Evolutionary conservation across 2,797 vertebrate genomes (phyloP).

Genomic region (Propithecus perrieri): DNA sequence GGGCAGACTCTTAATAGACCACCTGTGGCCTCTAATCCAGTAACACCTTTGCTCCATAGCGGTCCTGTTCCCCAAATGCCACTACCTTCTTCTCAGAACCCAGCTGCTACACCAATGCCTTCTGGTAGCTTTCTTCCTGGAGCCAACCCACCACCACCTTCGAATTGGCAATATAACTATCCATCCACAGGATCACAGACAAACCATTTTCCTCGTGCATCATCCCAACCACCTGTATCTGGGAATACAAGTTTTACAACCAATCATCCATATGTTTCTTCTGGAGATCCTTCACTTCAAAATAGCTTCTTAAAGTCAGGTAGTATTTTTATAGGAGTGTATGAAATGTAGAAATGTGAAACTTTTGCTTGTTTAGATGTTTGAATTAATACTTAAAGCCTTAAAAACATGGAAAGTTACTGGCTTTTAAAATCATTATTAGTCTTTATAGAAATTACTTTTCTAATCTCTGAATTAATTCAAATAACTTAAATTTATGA

Average conservation of each 20-base stretch:
- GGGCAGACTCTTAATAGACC: slow-evolving; percentile 88
- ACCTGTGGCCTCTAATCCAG: slow-evolving; percentile 82
- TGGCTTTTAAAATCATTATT: neutral
- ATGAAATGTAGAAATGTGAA: slow-evolving; percentile 26
- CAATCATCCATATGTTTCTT: slow-evolving; percentile 85
- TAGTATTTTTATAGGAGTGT: slow-evolving; percentile 78
- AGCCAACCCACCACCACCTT: slow-evolving; percentile 82
- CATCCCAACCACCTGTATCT: slow-evolving; percentile 76
- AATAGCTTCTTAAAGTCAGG: slow-evolving; percentile 91
- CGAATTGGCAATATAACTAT: slow-evolving; percentile 90
- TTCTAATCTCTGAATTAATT: slow-evolving; percentile 20
- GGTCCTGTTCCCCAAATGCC: slow-evolving; percentile 82
- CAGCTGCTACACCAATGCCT: slow-evolving; percentile 86
- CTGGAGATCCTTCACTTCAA: slow-evolving; percentile 84
- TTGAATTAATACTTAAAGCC: slow-evolving; percentile 41
- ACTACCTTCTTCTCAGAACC: slow-evolving; percentile 84
- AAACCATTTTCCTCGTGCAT: slow-evolving; percentile 85
- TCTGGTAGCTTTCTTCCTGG: slow-evolving; percentile 87
- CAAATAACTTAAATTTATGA: slow-evolving; percentile 12
- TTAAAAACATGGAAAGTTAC: slow-evolving; percentile 10
- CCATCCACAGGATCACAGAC: slow-evolving; percentile 78
- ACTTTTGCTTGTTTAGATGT: slow-evolving; percentile 9
- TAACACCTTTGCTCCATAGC: slow-evolving; percentile 85
- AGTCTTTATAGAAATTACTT: slow-evolving; percentile 34
- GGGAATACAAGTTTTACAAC: slow-evolving; percentile 85